A percentile compares a stretch with the other conserved stretches of the same genome.
Conservation (phyloP, 2,888 invertebrate species). For the Perdita meconis region DNA sequence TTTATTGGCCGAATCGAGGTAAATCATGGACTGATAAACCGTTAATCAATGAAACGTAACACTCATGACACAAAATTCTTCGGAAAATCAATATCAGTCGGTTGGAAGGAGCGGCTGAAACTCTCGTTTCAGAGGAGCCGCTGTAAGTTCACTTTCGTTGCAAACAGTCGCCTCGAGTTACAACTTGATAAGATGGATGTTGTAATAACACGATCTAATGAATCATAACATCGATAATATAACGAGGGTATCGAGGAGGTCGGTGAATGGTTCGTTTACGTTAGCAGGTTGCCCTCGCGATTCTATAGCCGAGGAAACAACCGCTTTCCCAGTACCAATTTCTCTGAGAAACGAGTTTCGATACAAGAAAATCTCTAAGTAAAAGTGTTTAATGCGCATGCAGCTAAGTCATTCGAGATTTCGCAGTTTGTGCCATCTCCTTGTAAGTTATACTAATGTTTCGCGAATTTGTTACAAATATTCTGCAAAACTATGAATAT, state of each 20-base stretch:
- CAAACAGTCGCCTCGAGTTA: slow-evolving; percentile 48
- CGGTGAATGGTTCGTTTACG: slow-evolving; percentile 60
- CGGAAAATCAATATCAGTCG: slow-evolving; percentile 32
- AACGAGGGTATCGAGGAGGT: slow-evolving; percentile 38
- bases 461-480: too few species aligned
- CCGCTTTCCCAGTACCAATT: background rate
- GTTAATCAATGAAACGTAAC: slow-evolving; percentile 20
- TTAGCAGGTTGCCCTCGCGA: slow-evolving; percentile 33
- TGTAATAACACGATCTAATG: slow-evolving; percentile 68
- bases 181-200: slow-evolving; percentile 65
- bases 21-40: slow-evolving; percentile 13
- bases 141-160: slow-evolving; percentile 49
- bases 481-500: too few species aligned
- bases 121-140: slow-evolving; percentile 40
- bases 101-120: background rate
- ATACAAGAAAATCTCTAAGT: too few species aligned
- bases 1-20: background rate
- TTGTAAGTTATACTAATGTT: too few species aligned
- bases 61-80: background rate
- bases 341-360: background rate
- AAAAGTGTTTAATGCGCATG: too few species aligned
- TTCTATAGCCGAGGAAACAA: slow-evolving; percentile 2
- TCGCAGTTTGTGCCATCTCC: too few species aligned
- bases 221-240: slow-evolving; percentile 74
- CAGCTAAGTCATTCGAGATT: too few species aligned